Conservation (phyloP, 2,797 vertebrate species). For the Petrocephalus sullivani region DNA sequence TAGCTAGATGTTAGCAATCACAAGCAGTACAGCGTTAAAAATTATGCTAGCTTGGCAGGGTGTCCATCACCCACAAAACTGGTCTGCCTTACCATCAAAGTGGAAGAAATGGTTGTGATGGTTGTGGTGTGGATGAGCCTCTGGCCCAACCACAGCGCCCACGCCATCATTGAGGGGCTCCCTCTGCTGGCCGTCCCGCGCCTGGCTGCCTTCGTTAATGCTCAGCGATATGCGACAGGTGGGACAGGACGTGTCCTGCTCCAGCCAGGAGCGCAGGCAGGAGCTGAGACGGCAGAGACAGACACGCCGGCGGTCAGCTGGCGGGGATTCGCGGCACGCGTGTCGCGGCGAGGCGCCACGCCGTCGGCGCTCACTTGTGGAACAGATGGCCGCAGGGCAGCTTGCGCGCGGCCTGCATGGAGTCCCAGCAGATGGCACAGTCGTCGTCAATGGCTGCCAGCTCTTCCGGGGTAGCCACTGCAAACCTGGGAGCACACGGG, state of each 20-base stretch:
- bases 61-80: not conserved
- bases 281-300: constrained; percentile 62
- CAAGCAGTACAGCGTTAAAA: not conserved
- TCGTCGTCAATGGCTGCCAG: constrained; percentile 89
- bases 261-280: constrained; percentile 94
- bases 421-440: constrained; percentile 98
- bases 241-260: constrained; percentile 96
- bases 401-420: constrained; percentile 88
- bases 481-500: not conserved
- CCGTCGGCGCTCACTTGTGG: constrained; percentile 74
- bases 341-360: not conserved
- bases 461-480: constrained; percentile 84
- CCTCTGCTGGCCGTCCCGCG: constrained; percentile 68
- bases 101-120: constrained; percentile 99
- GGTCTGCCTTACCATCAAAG: constrained; percentile 75
- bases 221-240: constrained; percentile 96
- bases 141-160: constrained; percentile 68
- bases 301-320: not conserved
- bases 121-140: constrained; percentile 82
- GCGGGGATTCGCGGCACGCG: not conserved
- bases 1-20: not conserved
- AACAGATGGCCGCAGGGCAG: constrained; percentile 96
- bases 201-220: constrained; percentile 72
- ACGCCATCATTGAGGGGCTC: constrained; percentile 76
- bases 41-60: not conserved